Evolutionary conservation across 2,797 vertebrate species (phyloP).

Genomic region (Danio choprae): DNA sequence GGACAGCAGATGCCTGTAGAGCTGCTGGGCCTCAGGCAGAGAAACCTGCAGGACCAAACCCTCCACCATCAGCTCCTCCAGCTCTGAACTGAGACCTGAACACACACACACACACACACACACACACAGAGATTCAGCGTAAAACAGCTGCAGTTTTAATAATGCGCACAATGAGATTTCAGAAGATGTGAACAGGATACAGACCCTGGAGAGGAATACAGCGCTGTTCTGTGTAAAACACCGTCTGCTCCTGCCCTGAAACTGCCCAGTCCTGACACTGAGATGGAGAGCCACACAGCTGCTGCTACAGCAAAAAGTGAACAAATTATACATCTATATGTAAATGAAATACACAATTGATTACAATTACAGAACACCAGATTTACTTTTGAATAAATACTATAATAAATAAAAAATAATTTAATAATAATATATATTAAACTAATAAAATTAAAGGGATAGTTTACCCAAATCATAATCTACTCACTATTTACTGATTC

Average conservation of each 20-base stretch:
- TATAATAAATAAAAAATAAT: too few species aligned
- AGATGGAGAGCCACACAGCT: constrained; percentile 61
- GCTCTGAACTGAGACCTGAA: constrained; percentile 85
- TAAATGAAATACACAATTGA: too few species aligned
- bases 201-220: constrained; percentile 89
- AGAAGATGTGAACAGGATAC: neutral
- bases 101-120: constrained; percentile 28
- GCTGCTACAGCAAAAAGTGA: neutral
- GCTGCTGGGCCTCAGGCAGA: constrained; percentile 90
- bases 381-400: too few species aligned
- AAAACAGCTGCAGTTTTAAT: neutral
- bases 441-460: too few species aligned
- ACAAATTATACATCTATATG: too few species aligned
- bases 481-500: too few species aligned
- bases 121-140: constrained; percentile 10
- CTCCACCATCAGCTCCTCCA: constrained; percentile 96
- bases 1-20: constrained; percentile 86
- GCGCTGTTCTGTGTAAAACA: constrained; percentile 86
- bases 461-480: too few species aligned
- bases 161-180: neutral
- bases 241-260: constrained; percentile 75
- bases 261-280: constrained; percentile 85
- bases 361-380: too few species aligned
- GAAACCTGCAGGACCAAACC: constrained; percentile 95
- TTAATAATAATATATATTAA: too few species aligned